Conservation (phyloP, 1,140 invertebrate species). For the Lordiphosa mommai region DNA sequence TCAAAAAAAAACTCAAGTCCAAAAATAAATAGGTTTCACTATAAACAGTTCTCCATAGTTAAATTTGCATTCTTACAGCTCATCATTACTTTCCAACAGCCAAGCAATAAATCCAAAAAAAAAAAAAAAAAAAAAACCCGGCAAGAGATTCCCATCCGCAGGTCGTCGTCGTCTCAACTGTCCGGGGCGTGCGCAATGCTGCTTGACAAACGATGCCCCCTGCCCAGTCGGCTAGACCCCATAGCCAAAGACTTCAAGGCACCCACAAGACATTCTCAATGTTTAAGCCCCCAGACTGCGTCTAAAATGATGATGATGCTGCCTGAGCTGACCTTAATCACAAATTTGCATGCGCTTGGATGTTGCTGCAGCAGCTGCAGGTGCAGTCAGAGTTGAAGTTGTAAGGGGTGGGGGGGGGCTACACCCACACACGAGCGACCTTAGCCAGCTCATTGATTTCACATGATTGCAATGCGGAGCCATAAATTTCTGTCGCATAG, state of each 20-base stretch:
- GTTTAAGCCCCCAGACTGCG: not conserved
- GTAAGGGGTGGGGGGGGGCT: no score
- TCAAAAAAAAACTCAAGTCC: not conserved
- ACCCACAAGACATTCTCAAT: slow-evolving; percentile 6
- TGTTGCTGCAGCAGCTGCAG: slow-evolving; percentile 20
- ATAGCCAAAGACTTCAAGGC: not conserved
- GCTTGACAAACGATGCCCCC: slow-evolving; percentile 6
- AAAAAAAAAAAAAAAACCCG: no score
- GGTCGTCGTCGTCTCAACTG: not conserved
- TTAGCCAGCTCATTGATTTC: slow-evolving; percentile 39
- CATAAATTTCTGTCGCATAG: slow-evolving; percentile 67
- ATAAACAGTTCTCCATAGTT: slow-evolving; percentile 10
- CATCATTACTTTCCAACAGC: slow-evolving; percentile 9
- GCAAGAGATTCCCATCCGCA: slow-evolving; percentile 5
- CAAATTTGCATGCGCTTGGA: slow-evolving; percentile 66
- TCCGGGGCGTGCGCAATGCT: slow-evolving; percentile 1
- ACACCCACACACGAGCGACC: slow-evolving; percentile 55
- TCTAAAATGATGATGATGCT: slow-evolving; percentile 43
- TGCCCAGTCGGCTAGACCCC: not conserved
- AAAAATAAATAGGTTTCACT: slow-evolving; percentile 3
- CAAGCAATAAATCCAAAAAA: slow-evolving; percentile 10
- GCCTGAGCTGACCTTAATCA: slow-evolving; percentile 61
- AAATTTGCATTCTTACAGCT: slow-evolving; percentile 10
- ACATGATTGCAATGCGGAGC: slow-evolving; percentile 50
- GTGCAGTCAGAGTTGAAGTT: slow-evolving; percentile 30